phyloP scores from a whole-genome alignment of 2,113 vertebrate genomes.

The Cranoglanis bouderius region DNA sequence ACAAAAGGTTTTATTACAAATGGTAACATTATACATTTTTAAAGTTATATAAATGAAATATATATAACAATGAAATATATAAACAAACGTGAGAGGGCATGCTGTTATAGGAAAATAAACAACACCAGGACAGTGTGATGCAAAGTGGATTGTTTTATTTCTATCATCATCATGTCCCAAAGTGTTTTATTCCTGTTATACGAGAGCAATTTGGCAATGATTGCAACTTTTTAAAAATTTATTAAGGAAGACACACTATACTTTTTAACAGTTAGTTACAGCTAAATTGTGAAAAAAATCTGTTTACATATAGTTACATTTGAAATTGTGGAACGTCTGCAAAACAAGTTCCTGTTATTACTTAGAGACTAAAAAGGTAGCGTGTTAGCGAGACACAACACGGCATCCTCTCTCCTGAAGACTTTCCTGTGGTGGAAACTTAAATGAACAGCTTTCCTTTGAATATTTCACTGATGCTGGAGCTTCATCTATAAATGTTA shows the following conservation, averaged over 20 bases:
- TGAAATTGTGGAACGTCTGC: neutral
- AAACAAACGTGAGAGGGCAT: neutral
- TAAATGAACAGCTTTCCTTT: neutral
- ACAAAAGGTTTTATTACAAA: neutral
- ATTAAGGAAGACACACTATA: neutral
- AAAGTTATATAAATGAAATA: neutral
- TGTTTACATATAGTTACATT: neutral
- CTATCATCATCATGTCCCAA: neutral
- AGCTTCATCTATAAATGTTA: neutral
- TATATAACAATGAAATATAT: neutral
- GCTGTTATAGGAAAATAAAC: neutral
- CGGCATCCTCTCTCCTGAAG: neutral
- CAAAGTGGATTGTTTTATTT: neutral
- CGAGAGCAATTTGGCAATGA: neutral
- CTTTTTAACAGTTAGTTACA: neutral
- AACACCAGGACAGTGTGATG: neutral
- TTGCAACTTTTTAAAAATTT: neutral
- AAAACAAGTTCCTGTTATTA: neutral
- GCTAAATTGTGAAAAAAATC: neutral
- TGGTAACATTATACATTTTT: neutral
- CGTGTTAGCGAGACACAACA: neutral
- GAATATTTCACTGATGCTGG: neutral
- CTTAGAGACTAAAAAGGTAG: neutral
- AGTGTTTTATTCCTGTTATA: neutral
- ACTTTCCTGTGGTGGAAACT: neutral